phyloP scores from a whole-genome alignment of 2,888 invertebrate genomes.

The Amphimallon solstitiale region DNA sequence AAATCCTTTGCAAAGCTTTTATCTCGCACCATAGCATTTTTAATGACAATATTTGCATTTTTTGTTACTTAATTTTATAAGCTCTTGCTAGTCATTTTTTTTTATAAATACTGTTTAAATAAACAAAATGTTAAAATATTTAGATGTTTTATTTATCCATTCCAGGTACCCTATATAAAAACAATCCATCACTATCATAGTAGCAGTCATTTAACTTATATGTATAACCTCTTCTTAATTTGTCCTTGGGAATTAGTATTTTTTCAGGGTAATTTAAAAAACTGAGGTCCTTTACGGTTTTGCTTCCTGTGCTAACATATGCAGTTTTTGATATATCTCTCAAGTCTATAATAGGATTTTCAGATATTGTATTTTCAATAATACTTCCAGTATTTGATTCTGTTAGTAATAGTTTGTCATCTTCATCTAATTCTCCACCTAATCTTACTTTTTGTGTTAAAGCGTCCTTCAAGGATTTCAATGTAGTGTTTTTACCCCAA shows the following conservation, averaged over 20 bases:
- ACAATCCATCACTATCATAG: conserved; percentile 82
- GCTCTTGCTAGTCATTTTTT: conserved; percentile 58
- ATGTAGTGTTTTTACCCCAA: conserved; percentile 9
- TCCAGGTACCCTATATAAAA: conserved; percentile 82
- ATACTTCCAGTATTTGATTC: conserved; percentile 46
- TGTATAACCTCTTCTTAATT: conserved; percentile 71
- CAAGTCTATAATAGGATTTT: conserved; percentile 50
- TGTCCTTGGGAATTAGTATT: conserved; percentile 76
- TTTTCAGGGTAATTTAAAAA: conserved; percentile 67
- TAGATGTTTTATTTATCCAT: conserved; percentile 61
- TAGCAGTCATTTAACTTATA: conserved; percentile 83
- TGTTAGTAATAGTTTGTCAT: conserved; percentile 47
- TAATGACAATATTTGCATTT: conserved; percentile 1
- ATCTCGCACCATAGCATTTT: background rate
- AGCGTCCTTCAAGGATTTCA: conserved; percentile 4
- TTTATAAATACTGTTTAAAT: conserved; percentile 47
- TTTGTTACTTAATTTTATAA: conserved; percentile 49
- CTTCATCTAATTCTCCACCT: conserved; percentile 24
- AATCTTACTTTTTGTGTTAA: conserved; percentile 11
- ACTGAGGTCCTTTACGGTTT: conserved; percentile 46
- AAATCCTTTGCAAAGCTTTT: background rate
- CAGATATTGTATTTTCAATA: conserved; percentile 53
- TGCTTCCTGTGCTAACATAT: conserved; percentile 39
- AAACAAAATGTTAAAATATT: conserved; percentile 40
- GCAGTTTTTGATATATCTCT: conserved; percentile 34